phyloP scores from a whole-genome alignment of 2,797 vertebrate species.

The Thamnophis elegans region DNA sequence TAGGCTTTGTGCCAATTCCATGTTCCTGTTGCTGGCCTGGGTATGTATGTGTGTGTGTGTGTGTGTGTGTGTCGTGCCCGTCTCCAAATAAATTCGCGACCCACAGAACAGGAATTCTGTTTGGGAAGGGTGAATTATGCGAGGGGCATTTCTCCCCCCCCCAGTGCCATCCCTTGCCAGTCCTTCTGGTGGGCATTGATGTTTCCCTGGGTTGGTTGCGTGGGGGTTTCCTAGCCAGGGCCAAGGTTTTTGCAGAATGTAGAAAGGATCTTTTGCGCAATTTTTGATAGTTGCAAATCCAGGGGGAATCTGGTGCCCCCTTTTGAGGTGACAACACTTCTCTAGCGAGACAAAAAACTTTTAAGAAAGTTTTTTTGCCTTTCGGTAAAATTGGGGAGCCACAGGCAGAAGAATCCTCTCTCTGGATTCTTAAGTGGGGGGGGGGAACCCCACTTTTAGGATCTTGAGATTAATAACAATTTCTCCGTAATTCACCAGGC shows the following conservation, averaged over 20 bases:
- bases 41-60: no score
- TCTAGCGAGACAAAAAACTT: background rate
- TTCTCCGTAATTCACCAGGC: background rate
- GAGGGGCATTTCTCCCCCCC: no score
- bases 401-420: background rate
- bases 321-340: no score
- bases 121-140: background rate
- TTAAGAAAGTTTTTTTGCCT: background rate
- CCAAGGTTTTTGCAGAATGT: background rate
- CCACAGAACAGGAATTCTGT: background rate
- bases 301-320: background rate
- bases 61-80: background rate
- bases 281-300: background rate
- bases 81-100: background rate
- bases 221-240: background rate
- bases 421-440: background rate
- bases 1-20: background rate
- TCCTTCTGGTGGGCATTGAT: background rate
- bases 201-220: background rate
- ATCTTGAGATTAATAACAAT: background rate
- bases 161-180: background rate
- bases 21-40: background rate
- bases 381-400: background rate
- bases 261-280: background rate
- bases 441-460: background rate